These are phyloP conservation scores for Tautogolabrus adspersus DNA, from an alignment of 2,113 vertebrate genomes.

Conservation along the genomic window DNA sequence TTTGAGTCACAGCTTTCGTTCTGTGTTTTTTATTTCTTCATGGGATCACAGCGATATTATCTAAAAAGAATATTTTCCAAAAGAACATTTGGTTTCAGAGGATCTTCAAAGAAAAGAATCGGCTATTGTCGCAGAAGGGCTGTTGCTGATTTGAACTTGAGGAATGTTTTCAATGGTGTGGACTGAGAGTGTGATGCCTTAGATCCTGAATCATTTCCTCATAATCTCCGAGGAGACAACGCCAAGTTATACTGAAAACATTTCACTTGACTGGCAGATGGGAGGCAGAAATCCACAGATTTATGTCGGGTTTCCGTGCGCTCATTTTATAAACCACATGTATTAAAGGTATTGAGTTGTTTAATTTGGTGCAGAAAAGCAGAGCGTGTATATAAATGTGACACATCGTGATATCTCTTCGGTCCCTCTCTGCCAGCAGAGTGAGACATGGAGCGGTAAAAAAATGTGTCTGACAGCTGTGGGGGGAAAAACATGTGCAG, in stretches of 20 bases:
- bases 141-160: too few species aligned
- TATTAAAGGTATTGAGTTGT: conserved; percentile 25
- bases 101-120: conserved; percentile 54
- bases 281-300: not conserved
- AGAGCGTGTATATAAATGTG: not conserved
- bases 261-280: conserved; percentile 11
- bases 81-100: conserved; percentile 33
- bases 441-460: conserved; percentile 29
- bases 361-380: conserved; percentile 29
- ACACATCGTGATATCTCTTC: conserved; percentile 26
- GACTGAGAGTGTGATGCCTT: conserved; percentile 27
- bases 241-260: not conserved
- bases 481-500: conserved; percentile 45
- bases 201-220: conserved; percentile 15
- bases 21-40: not conserved
- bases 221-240: conserved; percentile 3
- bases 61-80: conserved; percentile 20
- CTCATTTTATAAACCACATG: conserved; percentile 1
- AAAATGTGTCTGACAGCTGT: conserved; percentile 65
- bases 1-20: conserved; percentile 10
- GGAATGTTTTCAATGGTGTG: conserved; percentile 49
- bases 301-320: conserved; percentile 1
- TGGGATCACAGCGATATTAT: conserved; percentile 12
- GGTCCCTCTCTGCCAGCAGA: conserved; percentile 7
- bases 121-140: conserved; percentile 22